Percentiles rank a stretch among this genome's conserved stretches.
Evolutionary conservation across 2,888 invertebrate species (phyloP).

Genomic region (Rambutsinella grinnellia): DNA sequence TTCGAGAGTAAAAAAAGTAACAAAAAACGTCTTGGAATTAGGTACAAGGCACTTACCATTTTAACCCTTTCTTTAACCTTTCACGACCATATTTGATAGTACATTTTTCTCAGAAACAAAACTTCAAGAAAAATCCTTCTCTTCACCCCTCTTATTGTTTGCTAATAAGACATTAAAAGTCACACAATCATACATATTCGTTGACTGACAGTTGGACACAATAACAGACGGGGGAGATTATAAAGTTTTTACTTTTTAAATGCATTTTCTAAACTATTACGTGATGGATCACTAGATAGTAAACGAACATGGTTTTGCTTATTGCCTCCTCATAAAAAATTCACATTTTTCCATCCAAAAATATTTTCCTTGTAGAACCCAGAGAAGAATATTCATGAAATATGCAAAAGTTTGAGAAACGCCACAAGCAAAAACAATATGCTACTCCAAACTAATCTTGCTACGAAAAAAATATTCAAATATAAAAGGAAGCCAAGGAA

Average conservation of each 20-base stretch:
- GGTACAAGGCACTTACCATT: conserved; percentile 13
- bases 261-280: background rate
- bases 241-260: conserved; percentile 15
- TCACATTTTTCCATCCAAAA: background rate
- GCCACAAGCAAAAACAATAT: background rate
- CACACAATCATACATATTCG: conserved; percentile 42
- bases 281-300: background rate
- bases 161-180: conserved; percentile 54
- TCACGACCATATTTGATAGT: conserved; percentile 19
- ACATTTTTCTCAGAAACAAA: conserved; percentile 17
- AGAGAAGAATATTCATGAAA: background rate
- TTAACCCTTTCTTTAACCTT: conserved; percentile 31
- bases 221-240: conserved; percentile 8
- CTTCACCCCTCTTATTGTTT: conserved; percentile 37
- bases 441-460: background rate
- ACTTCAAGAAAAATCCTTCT: background rate
- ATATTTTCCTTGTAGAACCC: background rate
- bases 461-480: background rate
- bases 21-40: too few species aligned
- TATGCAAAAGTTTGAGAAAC: background rate
- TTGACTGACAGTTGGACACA: conserved; percentile 24
- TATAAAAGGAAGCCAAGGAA: background rate
- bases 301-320: conserved; percentile 4
- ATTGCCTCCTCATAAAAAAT: background rate
- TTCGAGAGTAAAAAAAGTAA: too few species aligned